Conservation (phyloP, 1,140 invertebrate species). For the Atta colombica region DNA sequence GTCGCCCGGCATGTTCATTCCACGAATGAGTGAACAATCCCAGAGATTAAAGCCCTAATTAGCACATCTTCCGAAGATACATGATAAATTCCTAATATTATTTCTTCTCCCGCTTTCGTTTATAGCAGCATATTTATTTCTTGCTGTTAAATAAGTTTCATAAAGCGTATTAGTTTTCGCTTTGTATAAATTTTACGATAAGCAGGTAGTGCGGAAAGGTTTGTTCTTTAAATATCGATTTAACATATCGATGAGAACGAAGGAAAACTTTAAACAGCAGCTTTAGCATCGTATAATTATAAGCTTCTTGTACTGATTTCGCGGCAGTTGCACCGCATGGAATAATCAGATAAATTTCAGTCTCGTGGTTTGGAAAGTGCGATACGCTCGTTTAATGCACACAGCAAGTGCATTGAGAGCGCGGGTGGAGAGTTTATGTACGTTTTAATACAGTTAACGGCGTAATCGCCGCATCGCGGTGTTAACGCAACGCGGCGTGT, state of each 20-base stretch:
- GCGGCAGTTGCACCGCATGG: neutral
- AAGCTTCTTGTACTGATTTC: constrained; percentile 54
- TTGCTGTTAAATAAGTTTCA: neutral
- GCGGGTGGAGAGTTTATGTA: constrained; percentile 36
- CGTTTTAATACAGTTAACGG: constrained; percentile 55
- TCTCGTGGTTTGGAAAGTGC: constrained; percentile 46
- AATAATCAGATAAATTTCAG: constrained; percentile 60
- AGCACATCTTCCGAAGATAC: neutral
- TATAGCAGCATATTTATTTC: neutral
- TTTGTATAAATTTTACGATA: neutral
- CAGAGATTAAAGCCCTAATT: constrained; percentile 28
- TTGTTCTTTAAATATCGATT: constrained; percentile 12
- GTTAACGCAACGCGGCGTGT: constrained; percentile 59
- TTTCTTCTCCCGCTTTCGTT: neutral
- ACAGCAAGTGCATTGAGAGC: constrained; percentile 32
- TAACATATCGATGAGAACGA: constrained; percentile 9
- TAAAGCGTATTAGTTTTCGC: constrained; percentile 4
- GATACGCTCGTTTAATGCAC: constrained; percentile 52
- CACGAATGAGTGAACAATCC: constrained; percentile 3
- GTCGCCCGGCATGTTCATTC: neutral
- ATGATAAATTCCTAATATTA: neutral
- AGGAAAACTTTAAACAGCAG: constrained; percentile 27
- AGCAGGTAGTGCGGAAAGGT: neutral
- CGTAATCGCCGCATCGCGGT: constrained; percentile 58
- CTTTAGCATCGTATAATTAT: constrained; percentile 32